Evolutionary conservation across 1,140 invertebrate species (phyloP), one percentile per base, ranked within the genome.

Genomic region (Maconellicoccus hirsutus): DNA sequence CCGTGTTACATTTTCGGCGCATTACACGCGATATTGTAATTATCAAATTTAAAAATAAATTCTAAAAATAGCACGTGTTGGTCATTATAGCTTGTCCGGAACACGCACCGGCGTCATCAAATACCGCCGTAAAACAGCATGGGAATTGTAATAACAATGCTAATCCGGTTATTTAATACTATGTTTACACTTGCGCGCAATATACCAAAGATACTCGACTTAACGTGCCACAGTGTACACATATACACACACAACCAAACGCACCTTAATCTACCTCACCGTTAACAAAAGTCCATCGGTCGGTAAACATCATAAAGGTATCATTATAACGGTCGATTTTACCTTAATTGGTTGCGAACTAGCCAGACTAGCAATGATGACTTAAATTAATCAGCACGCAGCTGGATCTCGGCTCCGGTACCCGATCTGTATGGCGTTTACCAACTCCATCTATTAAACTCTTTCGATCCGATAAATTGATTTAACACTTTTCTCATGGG

Each of bases 151-250:
- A 26, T 66, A 66, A 66, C 61, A 66, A 66, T 66, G 61, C 61
- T 66, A 66, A 66, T 66, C 61, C 61, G 61, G 61, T 66, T 66
- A 66, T 66, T 66, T 66, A 66, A 66, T 66, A 66, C 61, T 66
- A 26, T 66, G 61, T 66, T 66, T 66, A 66, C 61, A 66, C 61
- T 25, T 66, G 61, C 61, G 2, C 19, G 61, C 25, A 23, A 66
- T 52, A 52, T 4, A 3, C 29, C 12, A 52, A 8, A 52, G 42
- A 38, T 52, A 52, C 42, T 16, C 3, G 16, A 8, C 29, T 33
- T 3, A 6, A 33, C 29, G 29, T 52, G 16, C 42, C n/a, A 16
- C 42, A 52, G 10, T 3, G 42, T 33, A 33, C 29, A 33, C 29
- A 19, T 52, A 52, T 16, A 16, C 42, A 14, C 10, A 52, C 42